Conservation (phyloP, 2,888 invertebrate genomes). For the Schrankia costaestrigalis region DNA sequence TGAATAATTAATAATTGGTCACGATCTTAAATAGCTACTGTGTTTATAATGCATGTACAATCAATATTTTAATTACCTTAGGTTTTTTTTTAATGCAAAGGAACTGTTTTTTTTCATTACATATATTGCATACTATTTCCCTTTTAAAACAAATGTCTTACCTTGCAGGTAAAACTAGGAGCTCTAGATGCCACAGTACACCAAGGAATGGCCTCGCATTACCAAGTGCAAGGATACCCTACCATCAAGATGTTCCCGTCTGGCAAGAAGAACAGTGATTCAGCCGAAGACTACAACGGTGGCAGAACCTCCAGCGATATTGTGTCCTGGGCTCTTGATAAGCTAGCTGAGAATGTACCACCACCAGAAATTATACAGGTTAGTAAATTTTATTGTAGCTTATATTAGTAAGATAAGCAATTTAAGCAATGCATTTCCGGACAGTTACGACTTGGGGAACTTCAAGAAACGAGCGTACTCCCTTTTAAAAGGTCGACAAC, state of each 20-base stretch:
- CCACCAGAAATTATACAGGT: slow-evolving; percentile 94
- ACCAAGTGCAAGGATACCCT: slow-evolving; percentile 95
- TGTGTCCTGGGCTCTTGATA: slow-evolving; percentile 93
- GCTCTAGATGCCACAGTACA: slow-evolving; percentile 98
- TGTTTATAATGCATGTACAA: too few species aligned
- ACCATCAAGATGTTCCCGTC: slow-evolving; percentile 96
- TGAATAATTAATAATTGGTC: too few species aligned
- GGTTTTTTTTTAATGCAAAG: not conserved
- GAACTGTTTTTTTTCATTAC: not conserved
- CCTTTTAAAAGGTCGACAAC: too few species aligned
- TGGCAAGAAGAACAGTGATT: slow-evolving; percentile 85
- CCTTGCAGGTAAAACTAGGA: slow-evolving; percentile 88
- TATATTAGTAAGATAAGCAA: not conserved
- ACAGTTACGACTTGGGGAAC: too few species aligned
- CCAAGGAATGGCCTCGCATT: slow-evolving; percentile 89
- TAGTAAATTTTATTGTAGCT: slow-evolving; percentile 8
- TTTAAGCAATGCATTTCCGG: not conserved
- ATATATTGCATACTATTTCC: not conserved
- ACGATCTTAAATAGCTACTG: too few species aligned
- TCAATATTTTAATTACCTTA: too few species aligned
- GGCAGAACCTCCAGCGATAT: slow-evolving; percentile 95
- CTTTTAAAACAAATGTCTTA: not conserved
- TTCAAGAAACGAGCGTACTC: too few species aligned
- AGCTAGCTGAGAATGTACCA: slow-evolving; percentile 91
- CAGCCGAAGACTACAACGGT: slow-evolving; percentile 93